A percentile compares a stretch with the other conserved stretches of the same genome.
These are phyloP conservation scores for Falco biarmicus DNA, from an alignment of 2,797 vertebrate genomes.

Conservation along the genomic window DNA sequence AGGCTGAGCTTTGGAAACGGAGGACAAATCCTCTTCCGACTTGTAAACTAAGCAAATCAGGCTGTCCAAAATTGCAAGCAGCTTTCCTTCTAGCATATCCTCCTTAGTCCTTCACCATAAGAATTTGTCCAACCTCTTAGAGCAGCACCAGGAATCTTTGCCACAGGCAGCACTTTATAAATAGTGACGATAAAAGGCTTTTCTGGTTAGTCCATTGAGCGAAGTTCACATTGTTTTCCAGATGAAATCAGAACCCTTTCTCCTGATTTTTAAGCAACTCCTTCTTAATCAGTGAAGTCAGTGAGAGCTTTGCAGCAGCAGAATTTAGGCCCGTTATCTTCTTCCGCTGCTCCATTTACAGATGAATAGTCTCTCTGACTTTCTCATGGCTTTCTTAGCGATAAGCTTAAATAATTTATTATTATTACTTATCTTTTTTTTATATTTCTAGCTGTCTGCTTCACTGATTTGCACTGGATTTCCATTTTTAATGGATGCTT, in stretches of 20 bases:
- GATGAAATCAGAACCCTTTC: not conserved
- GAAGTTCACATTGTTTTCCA: not conserved
- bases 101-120: not conserved
- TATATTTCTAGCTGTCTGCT: not conserved
- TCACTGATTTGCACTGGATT: slow-evolving; percentile 10
- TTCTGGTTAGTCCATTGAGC: not conserved
- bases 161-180: not conserved
- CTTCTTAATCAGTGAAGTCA: not conserved
- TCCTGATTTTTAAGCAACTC: not conserved
- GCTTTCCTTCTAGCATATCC: not conserved
- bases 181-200: not conserved
- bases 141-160: not conserved
- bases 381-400: not conserved
- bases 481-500: slow-evolving; percentile 32
- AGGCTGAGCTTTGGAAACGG: not conserved
- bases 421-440: slow-evolving; percentile 5
- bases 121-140: not conserved
- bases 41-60: not conserved
- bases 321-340: not conserved
- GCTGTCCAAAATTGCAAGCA: not conserved
- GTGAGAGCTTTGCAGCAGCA: not conserved
- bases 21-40: not conserved
- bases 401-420: slow-evolving; percentile 12
- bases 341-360: not conserved
- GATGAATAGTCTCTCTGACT: not conserved